Conservation (phyloP, 2,113 vertebrate species). For the Anoura caudifer region DNA sequence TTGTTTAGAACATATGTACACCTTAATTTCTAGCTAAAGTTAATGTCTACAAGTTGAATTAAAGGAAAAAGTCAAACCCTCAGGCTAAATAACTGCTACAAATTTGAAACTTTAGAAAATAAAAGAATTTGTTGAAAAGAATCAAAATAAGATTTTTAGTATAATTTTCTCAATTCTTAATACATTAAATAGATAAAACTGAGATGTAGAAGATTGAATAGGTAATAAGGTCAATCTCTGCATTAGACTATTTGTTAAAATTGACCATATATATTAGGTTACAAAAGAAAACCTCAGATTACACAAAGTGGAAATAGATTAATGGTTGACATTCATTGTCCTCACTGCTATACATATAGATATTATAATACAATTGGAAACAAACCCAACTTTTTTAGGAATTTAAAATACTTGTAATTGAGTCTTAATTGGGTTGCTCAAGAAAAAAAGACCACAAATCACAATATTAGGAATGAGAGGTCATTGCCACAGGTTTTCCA, state of each 20-base stretch:
- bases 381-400: neutral
- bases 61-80: neutral
- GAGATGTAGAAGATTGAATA: neutral
- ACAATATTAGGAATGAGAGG: neutral
- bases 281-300: neutral
- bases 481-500: neutral
- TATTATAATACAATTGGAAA: neutral
- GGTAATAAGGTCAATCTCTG: neutral
- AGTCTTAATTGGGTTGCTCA: neutral
- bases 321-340: neutral
- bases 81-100: neutral
- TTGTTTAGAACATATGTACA: neutral
- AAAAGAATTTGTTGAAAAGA: neutral
- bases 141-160: neutral
- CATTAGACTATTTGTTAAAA: neutral
- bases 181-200: neutral
- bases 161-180: neutral
- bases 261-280: neutral
- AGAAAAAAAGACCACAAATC: neutral
- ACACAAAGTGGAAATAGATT: neutral
- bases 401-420: neutral
- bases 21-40: neutral
- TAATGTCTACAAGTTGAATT: neutral
- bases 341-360: neutral
- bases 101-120: neutral